These are phyloP conservation scores for Polietes domitor DNA, from an alignment of 2,888 invertebrate genomes.

Conservation along the genomic window DNA sequence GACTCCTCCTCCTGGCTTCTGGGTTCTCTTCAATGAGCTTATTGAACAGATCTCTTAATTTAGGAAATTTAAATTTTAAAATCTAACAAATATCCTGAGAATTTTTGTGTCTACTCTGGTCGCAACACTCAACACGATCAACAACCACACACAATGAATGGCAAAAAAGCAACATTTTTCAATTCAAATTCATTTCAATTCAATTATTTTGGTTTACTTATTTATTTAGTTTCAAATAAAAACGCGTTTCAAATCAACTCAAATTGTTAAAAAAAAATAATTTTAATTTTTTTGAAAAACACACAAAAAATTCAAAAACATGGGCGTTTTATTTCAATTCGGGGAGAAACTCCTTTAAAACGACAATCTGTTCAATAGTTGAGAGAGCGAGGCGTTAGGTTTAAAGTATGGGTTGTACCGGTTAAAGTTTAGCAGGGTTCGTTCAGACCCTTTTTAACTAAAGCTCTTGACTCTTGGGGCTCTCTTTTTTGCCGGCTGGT, in stretches of 20 bases:
- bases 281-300: neutral
- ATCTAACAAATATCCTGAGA: neutral
- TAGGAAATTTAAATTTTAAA: slow-evolving; percentile 20
- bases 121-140: slow-evolving; percentile 64
- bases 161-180: neutral
- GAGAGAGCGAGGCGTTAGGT: slow-evolving; percentile 12
- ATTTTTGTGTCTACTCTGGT: neutral
- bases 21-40: too few relatives aligned
- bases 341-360: slow-evolving; percentile 59
- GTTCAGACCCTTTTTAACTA: too few relatives aligned
- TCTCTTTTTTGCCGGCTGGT: too few relatives aligned
- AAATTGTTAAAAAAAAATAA: neutral
- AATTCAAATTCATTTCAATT: neutral
- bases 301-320: neutral
- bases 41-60: slow-evolving; percentile 36
- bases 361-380: slow-evolving; percentile 76
- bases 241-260: too few relatives aligned
- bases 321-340: too few relatives aligned
- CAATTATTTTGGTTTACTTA: too few relatives aligned
- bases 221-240: too few relatives aligned
- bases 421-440: slow-evolving; percentile 1
- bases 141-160: slow-evolving; percentile 62
- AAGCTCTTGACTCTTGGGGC: too few relatives aligned
- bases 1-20: neutral
- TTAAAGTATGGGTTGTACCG: too few relatives aligned